Evolutionary conservation across 2,797 vertebrate species (phyloP).

Genomic region (Aeoliscus strigatus): DNA sequence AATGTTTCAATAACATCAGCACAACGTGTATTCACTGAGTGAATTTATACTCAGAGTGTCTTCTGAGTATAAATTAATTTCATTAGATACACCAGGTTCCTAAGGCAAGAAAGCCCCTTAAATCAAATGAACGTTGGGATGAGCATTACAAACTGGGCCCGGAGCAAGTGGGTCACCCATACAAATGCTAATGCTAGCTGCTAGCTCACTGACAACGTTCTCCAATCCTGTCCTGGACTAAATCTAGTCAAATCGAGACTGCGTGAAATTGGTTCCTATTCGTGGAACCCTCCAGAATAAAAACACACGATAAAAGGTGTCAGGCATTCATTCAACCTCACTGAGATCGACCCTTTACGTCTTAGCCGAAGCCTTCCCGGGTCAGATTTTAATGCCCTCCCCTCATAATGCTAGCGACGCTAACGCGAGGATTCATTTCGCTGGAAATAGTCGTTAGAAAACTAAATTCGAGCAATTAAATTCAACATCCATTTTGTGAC

Average conservation of each 20-base stretch:
- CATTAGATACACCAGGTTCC: not conserved
- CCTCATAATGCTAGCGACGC: conserved; percentile 36
- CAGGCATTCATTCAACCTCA: not conserved
- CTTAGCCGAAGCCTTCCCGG: conserved; percentile 30
- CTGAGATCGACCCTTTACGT: conserved; percentile 14
- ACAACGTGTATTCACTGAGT: too few relatives aligned
- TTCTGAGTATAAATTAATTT: too few relatives aligned
- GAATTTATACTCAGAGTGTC: too few relatives aligned
- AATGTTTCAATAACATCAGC: too few relatives aligned
- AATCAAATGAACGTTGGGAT: conserved; percentile 16
- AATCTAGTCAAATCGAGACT: not conserved
- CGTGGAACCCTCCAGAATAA: accelerated
- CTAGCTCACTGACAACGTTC: conserved; percentile 25
- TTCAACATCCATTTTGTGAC: not conserved
- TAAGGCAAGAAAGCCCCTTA: not conserved
- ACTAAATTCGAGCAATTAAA: not conserved
- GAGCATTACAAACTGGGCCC: conserved; percentile 41
- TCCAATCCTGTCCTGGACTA: conserved; percentile 1
- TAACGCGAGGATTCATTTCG: conserved; percentile 27
- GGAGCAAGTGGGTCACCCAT: conserved; percentile 62
- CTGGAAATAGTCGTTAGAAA: not conserved
- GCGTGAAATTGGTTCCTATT: not conserved
- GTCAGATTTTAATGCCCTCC: conserved; percentile 57
- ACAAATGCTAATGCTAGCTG: conserved; percentile 47
- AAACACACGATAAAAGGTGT: accelerated